These are phyloP conservation scores for Dione juno DNA, from an alignment of 2,888 invertebrate species.

Conservation along the genomic window DNA sequence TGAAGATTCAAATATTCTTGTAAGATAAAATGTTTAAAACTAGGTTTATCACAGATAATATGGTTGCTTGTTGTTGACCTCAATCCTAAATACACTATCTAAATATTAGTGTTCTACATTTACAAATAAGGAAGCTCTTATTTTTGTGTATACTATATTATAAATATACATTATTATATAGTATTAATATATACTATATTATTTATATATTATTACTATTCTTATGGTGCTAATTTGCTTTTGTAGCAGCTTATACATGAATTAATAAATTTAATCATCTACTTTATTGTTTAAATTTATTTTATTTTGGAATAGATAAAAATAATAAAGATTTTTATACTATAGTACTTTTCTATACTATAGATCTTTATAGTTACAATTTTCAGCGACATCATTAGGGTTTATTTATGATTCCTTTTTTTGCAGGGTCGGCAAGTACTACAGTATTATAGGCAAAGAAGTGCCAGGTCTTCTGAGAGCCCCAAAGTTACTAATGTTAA, in stretches of 20 bases:
- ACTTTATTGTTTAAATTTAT: no score
- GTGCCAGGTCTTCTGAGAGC: slow-evolving; percentile 55
- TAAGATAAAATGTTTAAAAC: slow-evolving; percentile 11
- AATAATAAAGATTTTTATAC: no score
- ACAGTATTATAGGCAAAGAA: slow-evolving; percentile 69
- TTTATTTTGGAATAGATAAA: no score
- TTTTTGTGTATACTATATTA: not conserved
- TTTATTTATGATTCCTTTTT: slow-evolving; percentile 12
- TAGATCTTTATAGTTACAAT: no score
- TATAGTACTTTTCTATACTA: no score
- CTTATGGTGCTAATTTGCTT: no score
- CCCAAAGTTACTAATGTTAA: slow-evolving; percentile 76
- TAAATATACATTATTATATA: no score
- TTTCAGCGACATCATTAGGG: no score
- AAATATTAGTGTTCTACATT: not conserved
- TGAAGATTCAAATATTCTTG: not conserved
- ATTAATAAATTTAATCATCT: no score
- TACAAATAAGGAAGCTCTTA: not conserved
- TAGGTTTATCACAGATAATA: slow-evolving; percentile 4
- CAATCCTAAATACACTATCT: slow-evolving; percentile 15
- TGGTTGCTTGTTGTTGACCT: slow-evolving; percentile 19
- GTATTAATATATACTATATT: no score
- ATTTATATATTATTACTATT: no score
- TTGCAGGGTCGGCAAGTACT: slow-evolving; percentile 72
- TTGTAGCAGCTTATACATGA: no score